phyloP scores from a whole-genome alignment of 37 sponge, comb jelly and placozoan genomes.

The Haliclona indistincta region DNA sequence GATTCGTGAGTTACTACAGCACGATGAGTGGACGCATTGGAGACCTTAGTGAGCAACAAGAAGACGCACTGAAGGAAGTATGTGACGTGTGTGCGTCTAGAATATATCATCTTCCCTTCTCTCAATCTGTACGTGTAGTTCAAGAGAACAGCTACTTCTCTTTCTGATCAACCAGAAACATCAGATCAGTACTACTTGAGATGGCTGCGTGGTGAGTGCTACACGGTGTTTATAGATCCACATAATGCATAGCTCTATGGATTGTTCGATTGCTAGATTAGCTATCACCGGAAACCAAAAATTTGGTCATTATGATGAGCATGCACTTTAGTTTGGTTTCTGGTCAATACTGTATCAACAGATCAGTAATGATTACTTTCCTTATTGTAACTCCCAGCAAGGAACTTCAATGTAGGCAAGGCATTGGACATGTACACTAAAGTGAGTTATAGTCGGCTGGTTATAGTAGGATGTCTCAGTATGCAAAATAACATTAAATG shows the following conservation, averaged over 20 bases:
- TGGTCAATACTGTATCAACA: too few species aligned
- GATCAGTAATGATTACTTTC: too few species aligned
- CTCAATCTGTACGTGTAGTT: background rate
- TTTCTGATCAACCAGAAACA: constrained; percentile 10
- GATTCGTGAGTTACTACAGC: too few species aligned
- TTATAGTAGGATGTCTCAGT: too few species aligned
- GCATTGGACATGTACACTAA: constrained; percentile 52
- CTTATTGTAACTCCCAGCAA: too few species aligned
- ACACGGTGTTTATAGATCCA: too few species aligned
- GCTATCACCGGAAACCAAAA: too few species aligned
- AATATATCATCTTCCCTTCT: background rate
- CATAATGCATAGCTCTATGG: too few species aligned
- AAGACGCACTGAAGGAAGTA: constrained; percentile 33
- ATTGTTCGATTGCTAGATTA: too few species aligned
- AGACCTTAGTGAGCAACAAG: constrained; percentile 51
- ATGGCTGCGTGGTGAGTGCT: constrained; percentile 41
- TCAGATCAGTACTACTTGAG: constrained; percentile 42
- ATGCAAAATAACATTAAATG: background rate
- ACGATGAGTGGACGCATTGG: constrained; percentile 68
- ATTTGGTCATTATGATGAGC: too few species aligned
- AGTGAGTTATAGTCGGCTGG: too few species aligned
- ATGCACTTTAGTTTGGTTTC: too few species aligned
- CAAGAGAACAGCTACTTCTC: constrained; percentile 1
- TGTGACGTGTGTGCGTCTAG: background rate
- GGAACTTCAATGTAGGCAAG: constrained; percentile 55